Evolutionary conservation across 1,140 invertebrate genomes (phyloP).

Genomic region (Phymorhynchus buccinoides): DNA sequence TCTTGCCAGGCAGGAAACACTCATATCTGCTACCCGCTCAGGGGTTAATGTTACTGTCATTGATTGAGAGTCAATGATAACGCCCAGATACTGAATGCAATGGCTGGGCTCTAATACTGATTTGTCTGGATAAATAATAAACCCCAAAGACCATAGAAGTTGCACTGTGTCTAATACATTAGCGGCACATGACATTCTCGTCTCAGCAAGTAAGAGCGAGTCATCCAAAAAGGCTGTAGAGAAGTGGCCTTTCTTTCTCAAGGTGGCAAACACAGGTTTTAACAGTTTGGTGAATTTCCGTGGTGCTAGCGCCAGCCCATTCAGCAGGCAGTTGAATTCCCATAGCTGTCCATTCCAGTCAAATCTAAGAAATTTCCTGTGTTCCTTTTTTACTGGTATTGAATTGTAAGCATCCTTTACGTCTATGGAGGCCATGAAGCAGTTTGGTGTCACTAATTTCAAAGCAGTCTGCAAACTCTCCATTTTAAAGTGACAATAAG

Average conservation of each 20-base stretch:
- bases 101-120: no score
- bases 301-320: constrained; percentile 40
- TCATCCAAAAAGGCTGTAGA: constrained; percentile 34
- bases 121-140: constrained; percentile 20
- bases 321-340: constrained; percentile 43
- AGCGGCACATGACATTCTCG: neutral
- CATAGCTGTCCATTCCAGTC: constrained; percentile 40
- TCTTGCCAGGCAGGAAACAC: neutral
- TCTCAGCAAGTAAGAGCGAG: neutral
- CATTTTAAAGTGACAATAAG: constrained; percentile 50
- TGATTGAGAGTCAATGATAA: constrained; percentile 30
- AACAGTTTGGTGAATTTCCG: constrained; percentile 38
- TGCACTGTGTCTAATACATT: constrained; percentile 10
- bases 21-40: neutral
- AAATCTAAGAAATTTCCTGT: constrained; percentile 50
- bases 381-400: constrained; percentile 20
- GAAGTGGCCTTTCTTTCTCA: constrained; percentile 27
- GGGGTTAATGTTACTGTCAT: constrained; percentile 22
- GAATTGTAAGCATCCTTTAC: constrained; percentile 48
- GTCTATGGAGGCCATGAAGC: constrained; percentile 46
- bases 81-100: no score
- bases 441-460: constrained; percentile 35
- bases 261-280: constrained; percentile 39
- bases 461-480: constrained; percentile 39
- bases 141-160: constrained; percentile 7